Evolutionary conservation across 2,888 invertebrate genomes (phyloP), one percentile per base, ranked within the genome.

Genomic region (Rotaria macrura): DNA sequence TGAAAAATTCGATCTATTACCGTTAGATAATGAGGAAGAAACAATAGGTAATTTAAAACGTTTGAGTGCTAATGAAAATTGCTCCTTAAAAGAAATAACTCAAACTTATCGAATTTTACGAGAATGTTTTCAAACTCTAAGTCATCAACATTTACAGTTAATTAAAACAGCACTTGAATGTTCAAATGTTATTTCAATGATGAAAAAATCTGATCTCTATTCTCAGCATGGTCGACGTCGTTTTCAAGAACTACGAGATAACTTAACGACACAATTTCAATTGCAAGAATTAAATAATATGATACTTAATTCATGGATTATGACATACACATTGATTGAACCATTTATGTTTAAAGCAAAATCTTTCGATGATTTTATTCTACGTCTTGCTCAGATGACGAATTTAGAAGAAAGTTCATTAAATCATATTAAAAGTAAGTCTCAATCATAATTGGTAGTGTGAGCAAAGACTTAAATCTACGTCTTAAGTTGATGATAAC

Each of bases 251-350:
- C 14, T 79, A n/a, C 9, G 79, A 43, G 79, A 79, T 79, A 79
- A 79, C 43, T 79, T 79, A 79, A 79, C 79, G 25, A 79, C 79
- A 79, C 79, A 79, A 79, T 79, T 79, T 79, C 79, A 79, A 79
- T n/a, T 79, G 0, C 43, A 79, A 43, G 79, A 79, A 43, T 2
- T 40, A 25, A 79, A 79, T 14, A 79, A 40, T 43, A 79, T 79
- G 79, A 79, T 79, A 43, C 79, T 79, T 25, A 79, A 79, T 43
- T 43, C 43, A 14, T 79, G 43, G 79, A 79, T 79, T 43, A 43
- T 79, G 2, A 23, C 4, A 0, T 40, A 43, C 9, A 25, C 25
- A 2, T n/a, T 79, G 14, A 43, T 40, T 79, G 79, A 79, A 79
- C 79, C 79, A 4, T 79, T 79, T 25, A 14, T n/a, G 5, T 10